Evolutionary conservation across 2,113 vertebrate species (phyloP).

Genomic region (Campylomormyrus numenius): DNA sequence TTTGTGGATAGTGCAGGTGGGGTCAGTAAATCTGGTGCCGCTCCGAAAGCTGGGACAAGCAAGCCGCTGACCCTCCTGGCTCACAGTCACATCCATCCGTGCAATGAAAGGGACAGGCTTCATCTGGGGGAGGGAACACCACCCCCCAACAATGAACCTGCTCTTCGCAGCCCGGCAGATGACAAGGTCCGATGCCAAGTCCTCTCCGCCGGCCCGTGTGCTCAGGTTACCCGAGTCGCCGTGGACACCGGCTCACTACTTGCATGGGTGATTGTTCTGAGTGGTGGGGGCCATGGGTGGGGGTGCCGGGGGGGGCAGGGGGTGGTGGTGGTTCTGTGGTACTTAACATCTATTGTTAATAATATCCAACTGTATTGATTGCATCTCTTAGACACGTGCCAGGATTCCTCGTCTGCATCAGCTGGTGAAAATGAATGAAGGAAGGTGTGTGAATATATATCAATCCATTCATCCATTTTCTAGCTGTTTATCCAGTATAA

Average conservation of each 20-base stretch:
- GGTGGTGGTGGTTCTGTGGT: neutral
- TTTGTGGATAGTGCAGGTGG: neutral
- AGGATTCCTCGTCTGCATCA: neutral
- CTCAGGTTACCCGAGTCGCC: neutral
- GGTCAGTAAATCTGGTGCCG: neutral
- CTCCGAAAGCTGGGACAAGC: neutral
- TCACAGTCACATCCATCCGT: neutral
- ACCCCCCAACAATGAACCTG: neutral
- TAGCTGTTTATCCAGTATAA: neutral
- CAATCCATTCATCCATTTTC: neutral
- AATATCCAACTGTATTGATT: neutral
- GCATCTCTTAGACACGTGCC: neutral
- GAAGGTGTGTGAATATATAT: neutral
- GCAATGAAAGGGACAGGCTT: neutral
- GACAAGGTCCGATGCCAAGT: neutral
- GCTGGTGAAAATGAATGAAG: neutral
- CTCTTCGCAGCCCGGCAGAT: neutral
- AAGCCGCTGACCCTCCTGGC: neutral
- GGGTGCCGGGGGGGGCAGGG: too few species aligned
- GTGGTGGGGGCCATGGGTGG: neutral
- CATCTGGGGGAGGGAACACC: neutral
- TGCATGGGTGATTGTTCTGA: neutral
- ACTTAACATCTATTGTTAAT: neutral
- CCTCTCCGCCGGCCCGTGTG: neutral
- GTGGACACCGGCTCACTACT: neutral